These are phyloP conservation scores for Gambelia wislizenii DNA, from an alignment of 2,797 vertebrate species.

Conservation along the genomic window DNA sequence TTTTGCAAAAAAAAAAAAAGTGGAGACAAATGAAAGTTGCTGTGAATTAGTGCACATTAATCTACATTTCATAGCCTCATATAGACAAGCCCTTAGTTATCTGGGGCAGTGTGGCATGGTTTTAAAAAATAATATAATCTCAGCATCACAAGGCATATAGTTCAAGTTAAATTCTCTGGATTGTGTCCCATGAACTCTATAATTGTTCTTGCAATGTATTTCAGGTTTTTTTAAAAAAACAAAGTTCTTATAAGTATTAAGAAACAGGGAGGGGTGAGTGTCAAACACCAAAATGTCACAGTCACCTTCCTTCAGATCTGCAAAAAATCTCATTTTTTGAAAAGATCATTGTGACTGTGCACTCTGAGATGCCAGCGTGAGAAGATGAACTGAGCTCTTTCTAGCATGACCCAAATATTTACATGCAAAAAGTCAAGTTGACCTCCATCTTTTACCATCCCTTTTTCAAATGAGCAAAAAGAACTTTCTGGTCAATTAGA, in stretches of 20 bases:
- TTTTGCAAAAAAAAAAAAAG: no score
- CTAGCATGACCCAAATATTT: conserved; percentile 21
- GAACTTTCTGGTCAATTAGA: conserved; percentile 41
- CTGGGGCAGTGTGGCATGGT: not conserved
- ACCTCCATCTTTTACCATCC: conserved; percentile 22
- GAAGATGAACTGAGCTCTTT: conserved; percentile 27
- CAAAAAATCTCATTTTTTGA: not conserved
- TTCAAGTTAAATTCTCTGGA: not conserved
- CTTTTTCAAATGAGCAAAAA: conserved; percentile 24
- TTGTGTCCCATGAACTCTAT: not conserved
- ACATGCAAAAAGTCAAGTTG: conserved; percentile 32
- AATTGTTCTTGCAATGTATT: not conserved
- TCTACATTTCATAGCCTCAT: no score
- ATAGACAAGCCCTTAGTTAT: no score
- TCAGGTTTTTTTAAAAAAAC: no score
- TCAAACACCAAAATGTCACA: not conserved
- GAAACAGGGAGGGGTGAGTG: no score
- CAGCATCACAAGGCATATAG: not conserved
- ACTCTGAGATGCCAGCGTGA: not conserved
- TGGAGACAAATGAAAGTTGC: no score
- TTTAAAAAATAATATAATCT: no score
- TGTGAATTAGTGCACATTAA: no score
- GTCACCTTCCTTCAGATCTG: not conserved
- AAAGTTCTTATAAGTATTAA: no score
- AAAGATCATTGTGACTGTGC: not conserved